Percentiles rank a stretch among this genome's conserved stretches.
phyloP scores from a whole-genome alignment of 2,888 invertebrate species.

The Lasioglossum oenotherae region DNA sequence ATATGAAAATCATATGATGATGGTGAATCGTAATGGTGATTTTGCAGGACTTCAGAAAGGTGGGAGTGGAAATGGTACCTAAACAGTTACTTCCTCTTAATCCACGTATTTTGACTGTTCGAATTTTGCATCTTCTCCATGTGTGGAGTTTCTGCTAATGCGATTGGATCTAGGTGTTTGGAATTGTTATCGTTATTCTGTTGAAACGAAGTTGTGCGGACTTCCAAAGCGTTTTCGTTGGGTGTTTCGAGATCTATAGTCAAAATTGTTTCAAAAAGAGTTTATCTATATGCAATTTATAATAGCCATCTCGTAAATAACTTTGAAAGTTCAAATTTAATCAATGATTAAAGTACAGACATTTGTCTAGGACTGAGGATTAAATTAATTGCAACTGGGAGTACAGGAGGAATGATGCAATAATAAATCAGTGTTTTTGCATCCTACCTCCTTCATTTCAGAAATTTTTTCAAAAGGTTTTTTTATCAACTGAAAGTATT shows the following conservation, averaged over 20 bases:
- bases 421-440: slow-evolving; percentile 45
- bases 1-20: background rate
- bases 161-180: slow-evolving; percentile 31
- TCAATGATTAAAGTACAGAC: background rate
- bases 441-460: slow-evolving; percentile 74
- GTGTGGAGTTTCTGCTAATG: slow-evolving; percentile 22
- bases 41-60: background rate
- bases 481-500: slow-evolving; percentile 80
- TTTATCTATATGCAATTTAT: slow-evolving; percentile 11
- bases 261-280: background rate
- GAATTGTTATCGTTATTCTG: slow-evolving; percentile 32
- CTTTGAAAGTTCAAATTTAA: background rate
- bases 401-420: slow-evolving; percentile 55
- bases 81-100: slow-evolving; percentile 36
- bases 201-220: slow-evolving; percentile 12
- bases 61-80: slow-evolving; percentile 36
- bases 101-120: slow-evolving; percentile 15
- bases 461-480: slow-evolving; percentile 64
- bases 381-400: slow-evolving; percentile 13
- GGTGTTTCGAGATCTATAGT: slow-evolving; percentile 32
- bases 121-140: slow-evolving; percentile 28
- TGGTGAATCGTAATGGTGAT: background rate
- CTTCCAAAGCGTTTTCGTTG: slow-evolving; percentile 20
- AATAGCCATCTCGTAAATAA: background rate
- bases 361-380: background rate